Conservation (phyloP, 2,113 vertebrate species). For the Gambusia affinis region DNA sequence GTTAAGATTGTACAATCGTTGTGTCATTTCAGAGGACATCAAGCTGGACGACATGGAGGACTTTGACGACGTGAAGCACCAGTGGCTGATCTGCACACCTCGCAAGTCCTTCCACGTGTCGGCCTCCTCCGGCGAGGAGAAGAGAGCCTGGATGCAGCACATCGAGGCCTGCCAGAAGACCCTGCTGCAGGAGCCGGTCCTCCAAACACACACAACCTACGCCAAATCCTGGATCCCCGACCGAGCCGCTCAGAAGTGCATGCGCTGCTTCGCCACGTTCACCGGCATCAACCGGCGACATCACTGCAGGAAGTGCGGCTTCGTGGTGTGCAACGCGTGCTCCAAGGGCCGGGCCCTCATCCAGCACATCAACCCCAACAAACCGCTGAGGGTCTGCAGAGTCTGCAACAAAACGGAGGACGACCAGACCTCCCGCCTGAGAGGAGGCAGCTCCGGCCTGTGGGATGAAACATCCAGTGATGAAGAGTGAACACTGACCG, state of each 20-base stretch:
- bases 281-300: conserved; percentile 82
- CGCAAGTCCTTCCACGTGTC: conserved; percentile 91
- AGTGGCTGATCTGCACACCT: conserved; percentile 90
- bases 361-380: conserved; percentile 78
- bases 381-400: conserved; percentile 84
- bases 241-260: conserved; percentile 86
- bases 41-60: conserved; percentile 84
- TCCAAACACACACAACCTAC: conserved; percentile 59
- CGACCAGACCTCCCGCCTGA: background rate
- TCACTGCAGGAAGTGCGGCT: conserved; percentile 92
- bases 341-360: conserved; percentile 83
- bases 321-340: conserved; percentile 87
- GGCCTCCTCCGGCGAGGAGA: conserved; percentile 81
- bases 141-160: conserved; percentile 88
- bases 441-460: conserved; percentile 47
- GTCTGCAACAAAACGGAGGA: conserved; percentile 74
- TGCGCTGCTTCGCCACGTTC: conserved; percentile 89
- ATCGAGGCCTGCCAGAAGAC: conserved; percentile 68
- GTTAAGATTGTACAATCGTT: background rate
- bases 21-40: conserved; percentile 79
- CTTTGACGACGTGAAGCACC: conserved; percentile 81
- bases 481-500: conserved; percentile 44
- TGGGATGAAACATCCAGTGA: conserved; percentile 5
- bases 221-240: conserved; percentile 89
- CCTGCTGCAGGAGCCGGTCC: conserved; percentile 59